Evolutionary conservation across 1,140 invertebrate species (phyloP), one percentile per base, ranked within the genome.

Genomic region (Scaptomyza pallida): DNA sequence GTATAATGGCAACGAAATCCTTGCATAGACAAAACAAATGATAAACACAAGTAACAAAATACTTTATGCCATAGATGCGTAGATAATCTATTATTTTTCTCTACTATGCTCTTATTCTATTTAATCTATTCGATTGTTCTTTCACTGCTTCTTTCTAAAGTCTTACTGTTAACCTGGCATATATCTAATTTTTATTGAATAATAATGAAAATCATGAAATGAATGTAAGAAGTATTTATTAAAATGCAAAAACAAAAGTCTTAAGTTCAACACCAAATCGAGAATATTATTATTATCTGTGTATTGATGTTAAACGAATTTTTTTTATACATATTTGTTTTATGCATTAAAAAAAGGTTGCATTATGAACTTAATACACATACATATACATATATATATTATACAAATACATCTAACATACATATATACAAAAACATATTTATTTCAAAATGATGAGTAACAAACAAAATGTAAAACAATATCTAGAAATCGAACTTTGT

Each of bases 301-400:
- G 50, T 70, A 37, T n/a, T 68, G 41, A 41, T 65, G 57, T 72
- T 78, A 83, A 61, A 70, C 79, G 79, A 78, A 83, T 76, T 80
- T 72, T 68, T 65, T 56, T 50, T n/a, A n/a, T n/a, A n/a, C n/a
- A n/a, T n/a, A n/a, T 5, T 26, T 67, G 26, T 30, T 67, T 60
- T 73, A 6, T 76, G 68, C 81, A 79, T 79, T 85, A 67, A 79
- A 74, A 4, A 47, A 51, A 37, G 76, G 80, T 85, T 85, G 76
- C 80, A 86, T 86, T 80, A n/a, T n/a, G n/a, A 86, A 85, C 68
- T 77, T 85, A 86, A 86, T 85, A 80, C 47, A 71, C 75, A 70
- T 67, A 72, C 52, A 45, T 43, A 45, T 67, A 81, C 67, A 73
- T 50, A 57, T 45, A 68, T 61, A 43, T 50, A 81, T 77, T 50